Evolutionary conservation across 2,797 vertebrate species (phyloP), one percentile per base, ranked within the genome.

Genomic region (Lithobates pipiens): DNA sequence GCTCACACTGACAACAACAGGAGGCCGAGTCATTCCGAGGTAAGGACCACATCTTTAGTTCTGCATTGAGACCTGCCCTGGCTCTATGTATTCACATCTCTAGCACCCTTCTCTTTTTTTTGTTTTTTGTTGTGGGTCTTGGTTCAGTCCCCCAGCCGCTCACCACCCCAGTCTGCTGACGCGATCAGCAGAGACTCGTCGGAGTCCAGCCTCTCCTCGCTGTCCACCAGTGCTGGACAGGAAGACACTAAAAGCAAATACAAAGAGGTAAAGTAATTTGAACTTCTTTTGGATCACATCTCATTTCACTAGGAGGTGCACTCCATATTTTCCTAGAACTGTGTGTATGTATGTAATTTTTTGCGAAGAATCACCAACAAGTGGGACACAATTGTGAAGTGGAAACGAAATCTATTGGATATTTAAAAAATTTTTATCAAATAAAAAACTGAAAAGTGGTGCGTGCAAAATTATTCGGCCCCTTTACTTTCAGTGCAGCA

Each of bases 171-270:
- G 21, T 95, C 95, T 0, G 0, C 86, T 23, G 95, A 97, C 86
- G 94, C 94, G 89, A 93, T 96, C 92, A 98, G 97, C 91, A 95
- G 95, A 11, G 93, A 93, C 16, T 97, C 97, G 3, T 97, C 96
- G 7, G 44, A 95, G 84, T 97, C 96, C 88, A 98, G 97, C 91
- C 91, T 94, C 2, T 97, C 96, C 7, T 97, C 97, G 0, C 15
- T 91, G 74, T 91, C 92, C 5, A 89, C 90, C 0, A 93, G 96
- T 85, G 82, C 77, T 77, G 94, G 89, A 86, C 94, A 92, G 2
- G 96, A 97, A 65, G 91, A 90, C 9, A 89, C 94, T 4, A 92
- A 92, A 69, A 92, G 92, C 50, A 94, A 89, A 79, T 95, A 94
- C 74, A 93, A 96, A 92, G 97, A 99, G 97, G 98, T 99, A 83